A percentile compares a stretch with the other conserved stretches of the same genome.
Evolutionary conservation across 1,140 invertebrate genomes (phyloP).

Genomic region (Sitobion miscanthi): DNA sequence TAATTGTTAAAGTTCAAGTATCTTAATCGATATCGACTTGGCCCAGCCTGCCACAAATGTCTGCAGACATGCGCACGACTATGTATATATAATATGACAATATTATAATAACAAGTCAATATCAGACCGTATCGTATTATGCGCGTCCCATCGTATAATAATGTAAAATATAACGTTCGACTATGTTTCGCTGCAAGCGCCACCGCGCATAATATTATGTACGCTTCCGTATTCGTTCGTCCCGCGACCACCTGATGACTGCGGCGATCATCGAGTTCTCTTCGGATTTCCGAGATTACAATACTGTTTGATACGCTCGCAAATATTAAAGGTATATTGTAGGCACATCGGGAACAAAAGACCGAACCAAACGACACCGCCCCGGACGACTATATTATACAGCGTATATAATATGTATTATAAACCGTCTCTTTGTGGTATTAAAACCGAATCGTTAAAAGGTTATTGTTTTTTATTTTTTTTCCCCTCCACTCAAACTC

Average conservation of each 20-base stretch:
- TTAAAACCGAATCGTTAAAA: constrained; percentile 41
- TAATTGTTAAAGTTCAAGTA: too few relatives aligned
- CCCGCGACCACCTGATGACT: too few relatives aligned
- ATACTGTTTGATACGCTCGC: background rate
- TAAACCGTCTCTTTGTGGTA: background rate
- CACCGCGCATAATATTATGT: background rate
- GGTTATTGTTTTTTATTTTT: constrained; percentile 8
- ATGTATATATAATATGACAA: too few relatives aligned
- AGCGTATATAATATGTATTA: background rate
- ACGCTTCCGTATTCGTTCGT: background rate
- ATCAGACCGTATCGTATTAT: background rate
- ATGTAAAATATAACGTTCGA: background rate
- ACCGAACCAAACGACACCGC: background rate
- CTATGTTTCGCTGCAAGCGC: background rate
- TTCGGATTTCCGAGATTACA: background rate
- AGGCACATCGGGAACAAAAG: background rate
- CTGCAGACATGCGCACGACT: too few relatives aligned
- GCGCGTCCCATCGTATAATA: background rate
- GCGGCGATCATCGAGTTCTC: background rate
- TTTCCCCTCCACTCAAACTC: background rate
- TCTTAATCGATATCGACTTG: too few relatives aligned
- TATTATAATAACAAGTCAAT: too few relatives aligned
- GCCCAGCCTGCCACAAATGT: too few relatives aligned
- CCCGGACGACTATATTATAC: background rate
- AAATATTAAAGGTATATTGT: background rate